These are phyloP conservation scores for Psophia crepitans DNA, from an alignment of 2,113 vertebrate species.

Conservation along the genomic window DNA sequence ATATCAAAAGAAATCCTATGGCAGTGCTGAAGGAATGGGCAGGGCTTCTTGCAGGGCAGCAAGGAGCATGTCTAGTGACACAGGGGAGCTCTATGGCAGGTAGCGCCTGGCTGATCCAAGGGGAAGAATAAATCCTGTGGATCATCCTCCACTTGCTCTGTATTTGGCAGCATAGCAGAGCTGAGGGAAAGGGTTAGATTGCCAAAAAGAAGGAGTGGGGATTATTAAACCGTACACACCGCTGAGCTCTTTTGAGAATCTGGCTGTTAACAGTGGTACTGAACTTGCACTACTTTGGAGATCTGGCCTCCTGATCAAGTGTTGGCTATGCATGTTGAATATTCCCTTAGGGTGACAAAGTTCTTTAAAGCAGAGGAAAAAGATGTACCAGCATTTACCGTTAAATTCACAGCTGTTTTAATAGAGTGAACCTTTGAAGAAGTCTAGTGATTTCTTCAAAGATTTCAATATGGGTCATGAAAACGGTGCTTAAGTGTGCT, in stretches of 20 bases:
- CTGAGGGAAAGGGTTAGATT: not conserved
- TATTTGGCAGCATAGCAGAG: not conserved
- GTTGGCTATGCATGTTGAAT: not conserved
- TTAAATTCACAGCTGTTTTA: not conserved
- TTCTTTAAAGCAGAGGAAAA: not conserved
- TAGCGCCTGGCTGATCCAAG: not conserved
- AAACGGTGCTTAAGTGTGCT: not conserved
- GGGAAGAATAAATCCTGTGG: not conserved
- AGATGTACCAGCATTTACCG: not conserved
- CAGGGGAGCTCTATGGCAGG: not conserved
- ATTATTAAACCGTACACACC: not conserved
- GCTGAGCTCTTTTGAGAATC: not conserved
- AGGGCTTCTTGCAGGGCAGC: not conserved
- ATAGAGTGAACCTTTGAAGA: not conserved
- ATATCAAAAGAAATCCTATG: not conserved
- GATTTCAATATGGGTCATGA: not conserved
- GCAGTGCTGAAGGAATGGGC: not conserved
- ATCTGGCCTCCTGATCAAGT: not conserved
- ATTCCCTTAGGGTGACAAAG: not conserved
- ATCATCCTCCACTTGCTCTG: not conserved
- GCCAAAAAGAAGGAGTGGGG: fast-evolving
- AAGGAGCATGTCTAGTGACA: not conserved
- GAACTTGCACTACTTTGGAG: not conserved
- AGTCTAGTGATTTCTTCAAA: not conserved
- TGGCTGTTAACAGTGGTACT: not conserved